These are phyloP conservation scores for Mus musculus DNA, from an alignment of 2,113 vertebrate species.

Conservation along the genomic window DNA sequence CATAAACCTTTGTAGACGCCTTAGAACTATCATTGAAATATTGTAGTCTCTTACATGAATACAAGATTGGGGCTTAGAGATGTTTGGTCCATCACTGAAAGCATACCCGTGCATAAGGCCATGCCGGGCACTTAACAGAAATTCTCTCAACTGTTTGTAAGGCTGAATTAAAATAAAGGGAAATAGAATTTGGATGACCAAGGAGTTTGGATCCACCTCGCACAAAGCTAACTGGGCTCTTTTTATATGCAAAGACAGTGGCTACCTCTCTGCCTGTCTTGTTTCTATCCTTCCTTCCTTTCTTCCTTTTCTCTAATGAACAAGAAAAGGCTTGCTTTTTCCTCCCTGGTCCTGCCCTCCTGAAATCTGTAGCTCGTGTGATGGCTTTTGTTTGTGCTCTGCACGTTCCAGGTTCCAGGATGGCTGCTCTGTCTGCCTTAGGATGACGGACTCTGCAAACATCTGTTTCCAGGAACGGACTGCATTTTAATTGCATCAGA, in stretches of 20 bases:
- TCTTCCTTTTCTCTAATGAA: not conserved
- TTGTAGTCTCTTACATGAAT: not conserved
- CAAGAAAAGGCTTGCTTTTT: not conserved
- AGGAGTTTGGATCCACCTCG: not conserved
- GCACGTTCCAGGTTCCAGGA: not conserved
- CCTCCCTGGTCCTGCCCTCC: not conserved
- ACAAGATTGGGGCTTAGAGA: not conserved
- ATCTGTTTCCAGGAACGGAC: conserved; percentile 67
- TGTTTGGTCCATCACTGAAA: not conserved
- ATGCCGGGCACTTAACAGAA: not conserved
- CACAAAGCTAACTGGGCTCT: not conserved
- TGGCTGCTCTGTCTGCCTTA: not conserved
- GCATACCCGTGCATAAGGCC: not conserved
- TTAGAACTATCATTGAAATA: not conserved
- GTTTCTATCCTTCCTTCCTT: not conserved
- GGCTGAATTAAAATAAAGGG: conserved; percentile 42
- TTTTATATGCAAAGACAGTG: not conserved
- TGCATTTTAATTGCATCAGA: conserved; percentile 73
- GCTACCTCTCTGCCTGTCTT: not conserved
- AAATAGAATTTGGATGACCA: not conserved
- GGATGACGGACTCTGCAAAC: not conserved
- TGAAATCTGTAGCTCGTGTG: not conserved
- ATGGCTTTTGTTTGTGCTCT: not conserved
- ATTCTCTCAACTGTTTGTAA: not conserved
- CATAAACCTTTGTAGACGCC: not conserved